Evolutionary conservation across 2,888 invertebrate genomes (phyloP), one percentile per base, ranked within the genome.

Genomic region (Andrena trimmerana): DNA sequence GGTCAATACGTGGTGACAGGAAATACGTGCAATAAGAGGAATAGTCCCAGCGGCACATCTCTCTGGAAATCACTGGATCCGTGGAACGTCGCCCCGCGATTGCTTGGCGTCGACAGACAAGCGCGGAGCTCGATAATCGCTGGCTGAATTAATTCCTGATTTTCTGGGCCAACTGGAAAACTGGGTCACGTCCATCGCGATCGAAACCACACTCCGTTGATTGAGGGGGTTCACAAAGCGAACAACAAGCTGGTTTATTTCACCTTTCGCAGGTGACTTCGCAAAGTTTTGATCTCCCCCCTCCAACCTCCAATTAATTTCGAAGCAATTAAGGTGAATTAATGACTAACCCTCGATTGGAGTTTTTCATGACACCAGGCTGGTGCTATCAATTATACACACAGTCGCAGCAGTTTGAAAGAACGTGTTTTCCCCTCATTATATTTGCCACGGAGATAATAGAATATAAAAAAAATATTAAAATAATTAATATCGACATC

Each of bases 1-100:
- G 90, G 85, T 90, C 90, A 87, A 88, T 87, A 88, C 84, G 73
- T 83, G 73, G 60, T 83, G 85, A 88, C 87, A 74, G 86, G 81
- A 82, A 81, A 81, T 84, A 86, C 81, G 81, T 65, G 81, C 83
- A 81, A 83, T 85, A 74, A 87, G 78, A 81, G 87, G 57, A 80
- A 75, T 78, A 76, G 74, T 76, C 59, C 66, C 77, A 60, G 52
- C 52, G 63, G 60, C 63, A 33, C 54, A 57, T 66, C 71, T 76
- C 75, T 27, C 68, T 63, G 71, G 62, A 73, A 81, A 81, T 83
- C 81, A 81, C 33, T 36, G 81, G 27, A 52, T 6, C 48, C 75
- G 71, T 27, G 29, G 59, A 50, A 54, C 57, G 31, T 57, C 50
- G 52, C 66, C 67, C 48, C 24, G 75, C 73, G 67, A 73, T 81